A percentile compares a stretch with the other conserved stretches of the same genome.
Evolutionary conservation across 2,797 vertebrate genomes (phyloP).

Genomic region (Xyrichtys novacula): DNA sequence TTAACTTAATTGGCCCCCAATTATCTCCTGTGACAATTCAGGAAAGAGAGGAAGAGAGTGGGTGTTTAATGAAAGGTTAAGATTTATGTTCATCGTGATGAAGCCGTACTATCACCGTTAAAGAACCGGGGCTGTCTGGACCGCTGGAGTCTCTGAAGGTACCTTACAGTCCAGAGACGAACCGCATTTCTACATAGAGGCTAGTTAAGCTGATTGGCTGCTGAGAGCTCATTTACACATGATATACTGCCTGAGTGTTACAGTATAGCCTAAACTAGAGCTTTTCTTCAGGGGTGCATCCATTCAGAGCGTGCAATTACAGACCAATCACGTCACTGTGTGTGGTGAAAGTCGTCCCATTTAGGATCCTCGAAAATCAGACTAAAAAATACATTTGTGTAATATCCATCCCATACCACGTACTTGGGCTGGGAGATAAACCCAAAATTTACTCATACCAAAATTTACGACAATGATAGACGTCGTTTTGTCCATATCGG

Average conservation of each 20-base stretch:
- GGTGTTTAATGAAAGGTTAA: slow-evolving; percentile 79
- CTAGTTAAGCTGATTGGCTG: slow-evolving; percentile 23
- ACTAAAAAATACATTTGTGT: too few species aligned
- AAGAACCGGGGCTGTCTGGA: slow-evolving; percentile 39
- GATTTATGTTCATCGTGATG: slow-evolving; percentile 73
- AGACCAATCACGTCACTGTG: too few species aligned
- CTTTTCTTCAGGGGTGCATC: too few species aligned
- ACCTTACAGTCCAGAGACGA: slow-evolving; percentile 12
- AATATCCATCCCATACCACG: too few species aligned
- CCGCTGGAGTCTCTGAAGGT: slow-evolving; percentile 13
- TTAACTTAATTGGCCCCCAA: slow-evolving; percentile 75
- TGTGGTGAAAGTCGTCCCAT: too few species aligned
- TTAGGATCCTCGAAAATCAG: too few species aligned
- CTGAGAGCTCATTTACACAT: slow-evolving; percentile 16
- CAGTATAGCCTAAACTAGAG: too few species aligned
- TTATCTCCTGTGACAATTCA: slow-evolving; percentile 71
- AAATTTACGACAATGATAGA: too few species aligned
- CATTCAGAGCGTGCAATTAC: too few species aligned
- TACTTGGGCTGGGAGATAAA: too few species aligned
- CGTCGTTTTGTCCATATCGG: too few species aligned
- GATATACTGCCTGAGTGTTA: neutral
- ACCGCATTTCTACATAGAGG: slow-evolving; percentile 15
- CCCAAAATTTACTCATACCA: too few species aligned
- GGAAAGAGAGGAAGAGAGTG: neutral
- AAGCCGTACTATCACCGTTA: slow-evolving; percentile 64